Evolutionary conservation across 2,113 vertebrate species (phyloP).

Genomic region (Ophiodon elongatus): DNA sequence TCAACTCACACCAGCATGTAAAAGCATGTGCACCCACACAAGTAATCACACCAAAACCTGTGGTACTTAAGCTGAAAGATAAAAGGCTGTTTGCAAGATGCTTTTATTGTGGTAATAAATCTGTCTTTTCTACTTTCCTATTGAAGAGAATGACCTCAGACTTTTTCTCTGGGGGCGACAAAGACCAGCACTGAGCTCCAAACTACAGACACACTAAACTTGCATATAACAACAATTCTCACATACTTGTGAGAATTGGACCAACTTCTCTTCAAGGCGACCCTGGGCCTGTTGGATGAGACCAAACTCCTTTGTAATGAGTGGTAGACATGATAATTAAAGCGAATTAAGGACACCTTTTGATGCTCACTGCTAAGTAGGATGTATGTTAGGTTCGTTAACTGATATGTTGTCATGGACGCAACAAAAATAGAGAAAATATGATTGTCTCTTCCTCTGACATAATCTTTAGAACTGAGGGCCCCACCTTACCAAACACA

Average conservation of each 20-base stretch:
- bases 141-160: conserved; percentile 33
- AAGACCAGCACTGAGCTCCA: not conserved
- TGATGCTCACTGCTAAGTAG: not conserved
- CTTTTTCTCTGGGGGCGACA: conserved; percentile 26
- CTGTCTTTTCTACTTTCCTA: conserved; percentile 45
- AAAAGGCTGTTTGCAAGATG: conserved; percentile 45
- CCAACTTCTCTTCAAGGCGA: conserved; percentile 16
- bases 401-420: not conserved
- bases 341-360: not conserved
- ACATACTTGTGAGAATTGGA: not conserved
- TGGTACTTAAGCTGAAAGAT: conserved; percentile 42
- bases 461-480: not conserved
- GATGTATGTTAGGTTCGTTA: not conserved
- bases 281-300: not conserved
- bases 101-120: conserved; percentile 60
- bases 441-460: not conserved
- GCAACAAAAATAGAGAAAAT: not conserved
- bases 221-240: not conserved
- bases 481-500: not conserved
- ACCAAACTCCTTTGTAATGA: conserved; percentile 3
- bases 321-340: not conserved
- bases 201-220: not conserved
- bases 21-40: not conserved
- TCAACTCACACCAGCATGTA: not conserved
- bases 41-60: conserved; percentile 16